Evolutionary conservation across 2,797 vertebrate species (phyloP).

Genomic region (Meriones psammophilus): DNA sequence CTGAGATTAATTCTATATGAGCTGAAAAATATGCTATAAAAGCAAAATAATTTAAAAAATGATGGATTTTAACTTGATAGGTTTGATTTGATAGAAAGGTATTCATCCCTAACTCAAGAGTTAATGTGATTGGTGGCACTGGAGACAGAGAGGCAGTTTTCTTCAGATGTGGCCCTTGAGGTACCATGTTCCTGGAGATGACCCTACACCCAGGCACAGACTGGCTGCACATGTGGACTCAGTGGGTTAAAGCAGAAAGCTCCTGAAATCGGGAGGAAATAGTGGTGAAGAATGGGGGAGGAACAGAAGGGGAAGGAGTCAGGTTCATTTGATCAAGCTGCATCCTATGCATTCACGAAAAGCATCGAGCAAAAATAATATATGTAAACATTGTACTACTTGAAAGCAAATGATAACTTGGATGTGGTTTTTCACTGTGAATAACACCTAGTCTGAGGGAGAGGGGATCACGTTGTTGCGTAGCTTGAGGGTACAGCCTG

Average conservation of each 20-base stretch:
- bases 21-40: not conserved
- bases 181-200: not conserved
- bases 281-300: not conserved
- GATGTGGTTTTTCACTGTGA: not conserved
- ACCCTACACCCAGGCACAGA: not conserved
- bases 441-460: not conserved
- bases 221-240: too few species aligned
- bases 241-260: not conserved
- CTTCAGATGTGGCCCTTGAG: not conserved
- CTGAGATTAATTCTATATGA: conserved; percentile 12
- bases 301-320: not conserved
- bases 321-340: not conserved
- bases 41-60: conserved; percentile 10
- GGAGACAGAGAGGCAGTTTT: not conserved
- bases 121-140: not conserved
- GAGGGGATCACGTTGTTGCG: not conserved
- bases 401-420: not conserved
- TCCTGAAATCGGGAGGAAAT: not conserved
- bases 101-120: not conserved
- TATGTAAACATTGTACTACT: not conserved
- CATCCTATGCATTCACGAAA: not conserved
- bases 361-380: not conserved
- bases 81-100: not conserved
- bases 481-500: not conserved
- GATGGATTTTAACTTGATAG: not conserved